Evolutionary conservation across 2,888 invertebrate genomes (phyloP).

Genomic region (Monopis laevigella): DNA sequence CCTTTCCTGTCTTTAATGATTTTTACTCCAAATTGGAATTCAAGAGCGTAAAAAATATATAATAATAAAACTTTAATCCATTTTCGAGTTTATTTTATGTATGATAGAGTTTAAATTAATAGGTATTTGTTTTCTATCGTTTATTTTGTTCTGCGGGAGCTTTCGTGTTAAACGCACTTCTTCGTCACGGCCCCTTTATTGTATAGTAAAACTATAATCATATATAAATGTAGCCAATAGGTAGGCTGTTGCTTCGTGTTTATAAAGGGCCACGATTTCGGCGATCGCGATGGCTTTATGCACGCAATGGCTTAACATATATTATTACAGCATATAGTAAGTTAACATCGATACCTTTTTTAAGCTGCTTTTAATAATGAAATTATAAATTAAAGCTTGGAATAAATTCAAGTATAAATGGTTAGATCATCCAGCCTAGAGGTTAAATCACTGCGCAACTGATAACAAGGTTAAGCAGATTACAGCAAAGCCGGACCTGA

Average conservation of each 20-base stretch:
- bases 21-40: constrained; percentile 48
- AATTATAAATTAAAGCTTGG: too few relatives aligned
- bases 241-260: constrained; percentile 1
- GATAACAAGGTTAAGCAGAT: too few relatives aligned
- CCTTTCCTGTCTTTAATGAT: constrained; percentile 59
- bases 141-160: background rate
- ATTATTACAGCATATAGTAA: too few relatives aligned
- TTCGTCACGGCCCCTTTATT: constrained; percentile 4
- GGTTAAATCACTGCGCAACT: too few relatives aligned
- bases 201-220: constrained; percentile 4
- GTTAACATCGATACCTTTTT: too few relatives aligned
- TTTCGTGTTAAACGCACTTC: constrained; percentile 7
- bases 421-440: too few relatives aligned
- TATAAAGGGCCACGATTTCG: constrained; percentile 8
- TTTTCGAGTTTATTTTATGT: background rate
- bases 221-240: constrained; percentile 1
- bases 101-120: background rate
- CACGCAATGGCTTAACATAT: too few relatives aligned
- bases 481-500: too few relatives aligned
- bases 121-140: background rate
- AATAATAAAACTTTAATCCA: background rate
- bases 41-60: constrained; percentile 58
- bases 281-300: constrained; percentile 2
- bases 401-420: too few relatives aligned
- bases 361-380: too few relatives aligned